Evolutionary conservation across 2,113 vertebrate genomes (phyloP).

Genomic region (Herpailurus yagouaroundi): DNA sequence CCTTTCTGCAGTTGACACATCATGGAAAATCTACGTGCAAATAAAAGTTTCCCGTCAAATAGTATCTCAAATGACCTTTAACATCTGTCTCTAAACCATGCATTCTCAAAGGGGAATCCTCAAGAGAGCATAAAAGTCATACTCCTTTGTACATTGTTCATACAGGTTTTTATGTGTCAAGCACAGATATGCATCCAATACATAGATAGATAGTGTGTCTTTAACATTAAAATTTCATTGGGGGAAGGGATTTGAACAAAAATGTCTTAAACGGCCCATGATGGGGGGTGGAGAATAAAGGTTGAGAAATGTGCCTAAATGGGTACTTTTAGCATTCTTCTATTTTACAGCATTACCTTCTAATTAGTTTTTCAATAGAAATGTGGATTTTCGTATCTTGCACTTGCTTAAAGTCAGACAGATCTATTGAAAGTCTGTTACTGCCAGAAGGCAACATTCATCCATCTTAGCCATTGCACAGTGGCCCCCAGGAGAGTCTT

Average conservation of each 20-base stretch:
- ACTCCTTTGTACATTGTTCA: neutral
- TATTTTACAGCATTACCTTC: neutral
- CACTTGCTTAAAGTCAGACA: neutral
- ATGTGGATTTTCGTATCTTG: neutral
- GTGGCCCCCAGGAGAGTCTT: neutral
- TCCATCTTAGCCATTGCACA: neutral
- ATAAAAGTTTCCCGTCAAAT: neutral
- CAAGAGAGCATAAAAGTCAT: neutral
- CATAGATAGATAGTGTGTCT: neutral
- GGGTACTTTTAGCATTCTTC: neutral
- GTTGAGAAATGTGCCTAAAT: neutral
- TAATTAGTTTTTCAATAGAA: slow-evolving; percentile 35
- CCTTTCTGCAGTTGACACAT: neutral
- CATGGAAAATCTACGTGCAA: neutral
- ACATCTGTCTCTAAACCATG: neutral
- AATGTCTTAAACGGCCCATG: neutral
- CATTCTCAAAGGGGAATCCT: neutral
- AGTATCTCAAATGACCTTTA: neutral
- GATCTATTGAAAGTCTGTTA: neutral
- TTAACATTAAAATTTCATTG: neutral
- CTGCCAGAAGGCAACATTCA: neutral
- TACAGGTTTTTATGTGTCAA: neutral
- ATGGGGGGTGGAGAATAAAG: neutral
- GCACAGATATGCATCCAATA: neutral
- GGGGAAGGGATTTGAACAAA: neutral